These are phyloP conservation scores for Danionella cerebrum DNA, from an alignment of 2,113 vertebrate genomes.

Conservation along the genomic window DNA sequence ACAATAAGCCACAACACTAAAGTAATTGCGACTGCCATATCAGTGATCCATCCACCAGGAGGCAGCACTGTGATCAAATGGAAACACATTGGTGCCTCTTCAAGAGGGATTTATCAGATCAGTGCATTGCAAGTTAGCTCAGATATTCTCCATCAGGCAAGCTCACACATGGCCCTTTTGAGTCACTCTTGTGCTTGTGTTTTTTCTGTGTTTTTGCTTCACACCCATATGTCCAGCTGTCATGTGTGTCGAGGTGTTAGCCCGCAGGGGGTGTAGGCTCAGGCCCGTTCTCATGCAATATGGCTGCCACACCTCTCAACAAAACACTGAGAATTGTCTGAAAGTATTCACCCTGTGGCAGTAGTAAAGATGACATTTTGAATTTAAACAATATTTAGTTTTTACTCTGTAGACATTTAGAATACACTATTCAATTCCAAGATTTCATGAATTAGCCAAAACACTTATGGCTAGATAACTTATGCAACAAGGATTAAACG, in stretches of 20 bases:
- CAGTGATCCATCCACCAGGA: neutral
- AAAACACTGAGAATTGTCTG: neutral
- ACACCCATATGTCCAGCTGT: constrained; percentile 28
- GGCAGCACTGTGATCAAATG: neutral
- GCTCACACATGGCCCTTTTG: neutral
- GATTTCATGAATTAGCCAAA: too few relatives aligned
- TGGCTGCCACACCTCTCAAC: constrained; percentile 5
- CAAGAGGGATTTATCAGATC: neutral
- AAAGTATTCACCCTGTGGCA: neutral
- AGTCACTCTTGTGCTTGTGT: constrained; percentile 1
- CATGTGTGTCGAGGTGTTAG: constrained; percentile 32
- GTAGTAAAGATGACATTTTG: too few relatives aligned
- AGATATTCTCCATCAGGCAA: neutral
- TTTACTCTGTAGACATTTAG: too few relatives aligned
- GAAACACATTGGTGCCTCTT: neutral
- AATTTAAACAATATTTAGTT: too few relatives aligned
- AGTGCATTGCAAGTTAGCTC: neutral
- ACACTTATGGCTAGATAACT: too few relatives aligned
- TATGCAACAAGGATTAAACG: too few relatives aligned
- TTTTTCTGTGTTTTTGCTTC: constrained; percentile 21
- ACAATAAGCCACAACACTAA: neutral
- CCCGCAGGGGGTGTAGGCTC: constrained; percentile 15
- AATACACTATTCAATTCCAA: too few relatives aligned
- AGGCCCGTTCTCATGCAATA: constrained; percentile 5
- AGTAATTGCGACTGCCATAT: neutral